These are phyloP conservation scores for Rapana venosa DNA, from an alignment of 2,888 invertebrate genomes.

Conservation along the genomic window DNA sequence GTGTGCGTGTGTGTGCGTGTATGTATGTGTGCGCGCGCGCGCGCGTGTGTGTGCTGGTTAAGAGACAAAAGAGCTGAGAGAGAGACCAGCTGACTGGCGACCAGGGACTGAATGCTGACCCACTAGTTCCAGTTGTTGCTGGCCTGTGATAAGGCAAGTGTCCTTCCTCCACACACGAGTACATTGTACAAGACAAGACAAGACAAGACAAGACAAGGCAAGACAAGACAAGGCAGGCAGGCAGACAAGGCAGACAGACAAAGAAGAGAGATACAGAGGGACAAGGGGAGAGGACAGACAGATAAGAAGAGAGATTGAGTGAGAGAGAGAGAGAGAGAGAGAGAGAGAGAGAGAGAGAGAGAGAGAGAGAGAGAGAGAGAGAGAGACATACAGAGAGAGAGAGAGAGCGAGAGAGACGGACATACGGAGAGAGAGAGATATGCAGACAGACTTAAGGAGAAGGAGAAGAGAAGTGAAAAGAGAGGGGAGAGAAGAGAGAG, in stretches of 20 bases:
- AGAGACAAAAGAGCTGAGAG: background rate
- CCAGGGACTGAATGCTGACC: background rate
- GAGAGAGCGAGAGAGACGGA: background rate
- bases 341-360: background rate
- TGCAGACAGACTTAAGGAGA: background rate
- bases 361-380: background rate
- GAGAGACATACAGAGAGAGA: background rate
- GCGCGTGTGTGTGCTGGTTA: background rate
- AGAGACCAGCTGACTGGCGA: background rate
- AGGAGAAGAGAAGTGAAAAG: background rate
- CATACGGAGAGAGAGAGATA: background rate
- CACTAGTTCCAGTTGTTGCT: too few species aligned
- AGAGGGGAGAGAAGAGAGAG: background rate
- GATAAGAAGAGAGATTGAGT: background rate
- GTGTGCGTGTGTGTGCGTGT: background rate
- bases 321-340: background rate
- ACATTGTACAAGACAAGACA: background rate
- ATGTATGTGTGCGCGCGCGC: background rate
- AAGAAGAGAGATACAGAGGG: background rate
- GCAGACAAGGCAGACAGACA: background rate
- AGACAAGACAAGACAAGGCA: background rate
- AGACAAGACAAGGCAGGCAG: background rate
- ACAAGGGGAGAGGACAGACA: background rate
- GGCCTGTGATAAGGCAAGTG: too few species aligned
- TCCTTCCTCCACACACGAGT: too few species aligned